Conservation (phyloP, 2,888 invertebrate species). For the Tyria jacobaeae region DNA sequence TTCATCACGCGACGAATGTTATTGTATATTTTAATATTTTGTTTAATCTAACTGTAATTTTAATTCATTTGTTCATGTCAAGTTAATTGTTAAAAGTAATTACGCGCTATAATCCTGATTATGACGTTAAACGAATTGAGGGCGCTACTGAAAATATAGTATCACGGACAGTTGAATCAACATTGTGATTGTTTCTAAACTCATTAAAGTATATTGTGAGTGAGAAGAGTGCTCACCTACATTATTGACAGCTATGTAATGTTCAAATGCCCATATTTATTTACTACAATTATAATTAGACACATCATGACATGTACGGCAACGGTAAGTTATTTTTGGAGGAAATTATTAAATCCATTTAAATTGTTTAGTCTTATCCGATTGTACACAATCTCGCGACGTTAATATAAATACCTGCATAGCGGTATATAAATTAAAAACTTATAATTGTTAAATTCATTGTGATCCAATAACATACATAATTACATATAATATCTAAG, state of each 20-base stretch:
- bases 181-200: neutral
- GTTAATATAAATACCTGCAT: constrained; percentile 21
- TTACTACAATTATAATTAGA: constrained; percentile 30
- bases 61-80: too few species aligned
- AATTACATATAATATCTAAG: too few species aligned
- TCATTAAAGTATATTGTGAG: neutral
- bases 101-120: neutral
- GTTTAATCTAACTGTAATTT: neutral
- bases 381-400: constrained; percentile 31
- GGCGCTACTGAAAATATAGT: neutral
- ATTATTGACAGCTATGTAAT: constrained; percentile 29
- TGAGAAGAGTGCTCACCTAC: constrained; percentile 16
- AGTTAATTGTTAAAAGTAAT: neutral
- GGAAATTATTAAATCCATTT: constrained; percentile 41
- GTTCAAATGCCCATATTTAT: constrained; percentile 20
- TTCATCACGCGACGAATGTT: neutral
- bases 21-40: neutral
- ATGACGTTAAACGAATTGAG: neutral
- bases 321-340: constrained; percentile 23
- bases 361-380: constrained; percentile 32
- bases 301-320: constrained; percentile 29
- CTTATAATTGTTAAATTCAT: constrained; percentile 1
- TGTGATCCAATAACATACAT: constrained; percentile 2
- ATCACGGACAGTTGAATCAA: neutral
- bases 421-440: constrained; percentile 3